Percentiles rank a stretch among this genome's conserved stretches.
Evolutionary conservation across 2,113 vertebrate species (phyloP).

Genomic region (Bubo scandiacus): DNA sequence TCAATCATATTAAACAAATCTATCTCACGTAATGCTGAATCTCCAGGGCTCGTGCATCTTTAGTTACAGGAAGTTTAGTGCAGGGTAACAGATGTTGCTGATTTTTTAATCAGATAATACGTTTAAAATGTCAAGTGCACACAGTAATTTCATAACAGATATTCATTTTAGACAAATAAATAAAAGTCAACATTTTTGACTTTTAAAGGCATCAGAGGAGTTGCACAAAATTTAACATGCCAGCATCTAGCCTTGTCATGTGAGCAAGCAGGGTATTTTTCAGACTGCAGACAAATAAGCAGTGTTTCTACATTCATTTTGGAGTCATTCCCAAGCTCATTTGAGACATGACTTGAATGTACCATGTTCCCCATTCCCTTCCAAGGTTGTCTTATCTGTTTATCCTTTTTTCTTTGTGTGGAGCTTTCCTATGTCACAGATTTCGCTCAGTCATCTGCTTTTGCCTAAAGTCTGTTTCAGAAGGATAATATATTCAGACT

Average conservation of each 20-base stretch:
- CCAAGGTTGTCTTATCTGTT: background rate
- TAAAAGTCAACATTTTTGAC: background rate
- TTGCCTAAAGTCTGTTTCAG: background rate
- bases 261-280: background rate
- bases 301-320: background rate
- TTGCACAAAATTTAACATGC: background rate
- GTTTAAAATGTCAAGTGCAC: conserved; percentile 67
- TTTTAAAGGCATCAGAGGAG: background rate
- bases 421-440: background rate
- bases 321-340: background rate
- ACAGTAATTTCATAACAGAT: conserved; percentile 35
- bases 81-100: conserved; percentile 71
- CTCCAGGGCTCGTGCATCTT: conserved; percentile 71
- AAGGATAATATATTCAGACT: background rate
- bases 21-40: conserved; percentile 71
- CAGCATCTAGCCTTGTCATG: background rate
- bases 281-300: background rate
- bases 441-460: background rate
- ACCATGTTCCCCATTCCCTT: background rate
- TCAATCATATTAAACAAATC: conserved; percentile 80
- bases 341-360: background rate
- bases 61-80: conserved; percentile 76
- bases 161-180: conserved; percentile 39
- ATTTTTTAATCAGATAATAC: conserved; percentile 68
- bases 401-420: background rate